These are phyloP conservation scores for Nesometra sesokonis DNA, from an alignment of 35 echinoderm and acorn worm species.

Conservation along the genomic window DNA sequence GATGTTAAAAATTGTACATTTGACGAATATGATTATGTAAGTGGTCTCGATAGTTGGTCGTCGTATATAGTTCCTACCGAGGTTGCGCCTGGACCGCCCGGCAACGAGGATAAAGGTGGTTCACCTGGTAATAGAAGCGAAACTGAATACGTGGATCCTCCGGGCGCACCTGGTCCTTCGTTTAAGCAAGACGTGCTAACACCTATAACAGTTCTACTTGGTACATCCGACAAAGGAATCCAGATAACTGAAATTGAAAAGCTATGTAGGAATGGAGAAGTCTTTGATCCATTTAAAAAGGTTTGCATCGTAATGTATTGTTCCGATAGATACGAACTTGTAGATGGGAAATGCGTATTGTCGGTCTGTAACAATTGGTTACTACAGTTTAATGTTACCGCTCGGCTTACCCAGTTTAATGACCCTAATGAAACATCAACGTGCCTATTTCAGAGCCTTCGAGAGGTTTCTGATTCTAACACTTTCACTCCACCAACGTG, in stretches of 20 bases:
- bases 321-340: not conserved
- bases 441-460: not conserved
- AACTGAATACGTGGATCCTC: not conserved
- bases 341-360: not conserved
- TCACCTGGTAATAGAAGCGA: not conserved
- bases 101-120: not conserved
- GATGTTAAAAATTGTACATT: not conserved
- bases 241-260: not conserved
- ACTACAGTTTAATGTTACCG: not conserved
- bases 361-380: not conserved
- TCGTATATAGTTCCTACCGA: too few species aligned
- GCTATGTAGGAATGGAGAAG: slow-evolving; percentile 4
- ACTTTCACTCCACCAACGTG: not conserved
- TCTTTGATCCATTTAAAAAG: slow-evolving; percentile 32
- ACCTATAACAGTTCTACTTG: not conserved
- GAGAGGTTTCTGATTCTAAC: not conserved
- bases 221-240: not conserved
- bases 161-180: not conserved
- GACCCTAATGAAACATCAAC: not conserved
- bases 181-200: too few species aligned
- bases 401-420: not conserved
- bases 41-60: too few species aligned
- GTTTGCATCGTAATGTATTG: slow-evolving; percentile 15
- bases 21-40: too few species aligned
- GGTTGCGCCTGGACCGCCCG: too few species aligned